Evolutionary conservation across 2,113 vertebrate species (phyloP), one percentile per base, ranked within the genome.

Genomic region (Colaptes auratus): DNA sequence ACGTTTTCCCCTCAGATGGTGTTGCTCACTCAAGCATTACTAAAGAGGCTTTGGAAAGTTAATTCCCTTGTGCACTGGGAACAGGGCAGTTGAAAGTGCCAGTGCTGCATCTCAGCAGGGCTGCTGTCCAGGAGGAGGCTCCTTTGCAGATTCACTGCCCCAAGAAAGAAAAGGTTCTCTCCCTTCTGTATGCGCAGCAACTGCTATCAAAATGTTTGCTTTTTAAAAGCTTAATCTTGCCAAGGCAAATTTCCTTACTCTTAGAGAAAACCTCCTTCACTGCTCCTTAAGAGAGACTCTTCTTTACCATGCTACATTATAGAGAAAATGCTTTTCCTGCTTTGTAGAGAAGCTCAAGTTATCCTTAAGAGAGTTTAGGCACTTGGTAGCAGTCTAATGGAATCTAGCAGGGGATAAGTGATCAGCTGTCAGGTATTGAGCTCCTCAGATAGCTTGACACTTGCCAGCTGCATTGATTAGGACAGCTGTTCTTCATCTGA

Each of bases 71-170:
- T n/a, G 20, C 10, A 13, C n/a, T 36, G 59, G 59, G 31, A 2
- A n/a, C 30, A 27, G 0, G 5, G 67, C n/a, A n/a, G 27, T 33
- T 69, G 0, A 0, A 61, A 12, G 59, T 55, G 42, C 74, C 55
- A 46, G 15, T 9, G 56, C 46, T 67, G 81, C 33, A 23, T 42
- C 28, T 89, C 46, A 14, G 36, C 35, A 70, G 84, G 39, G 70
- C 70, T 76, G 78, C 61, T 84, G 27, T 82, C 69, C 50, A 15
- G 52, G 31, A 9, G 24, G 64, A 81, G 27, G 35, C 52, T 71
- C 30, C 21, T 71, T 20, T 46, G 28, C 71, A 65, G 44, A 60
- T 23, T 50, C 21, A 39, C 12, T 1, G 4, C 73, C 12, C 10
- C 0, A 3, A 56, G 53, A 56, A 5, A 44, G 12, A 65, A 30